A percentile compares a stretch with the other conserved stretches of the same genome.
Conservation (phyloP, 92 coral and sea anemone species). For the Parazoanthus darwini region DNA sequence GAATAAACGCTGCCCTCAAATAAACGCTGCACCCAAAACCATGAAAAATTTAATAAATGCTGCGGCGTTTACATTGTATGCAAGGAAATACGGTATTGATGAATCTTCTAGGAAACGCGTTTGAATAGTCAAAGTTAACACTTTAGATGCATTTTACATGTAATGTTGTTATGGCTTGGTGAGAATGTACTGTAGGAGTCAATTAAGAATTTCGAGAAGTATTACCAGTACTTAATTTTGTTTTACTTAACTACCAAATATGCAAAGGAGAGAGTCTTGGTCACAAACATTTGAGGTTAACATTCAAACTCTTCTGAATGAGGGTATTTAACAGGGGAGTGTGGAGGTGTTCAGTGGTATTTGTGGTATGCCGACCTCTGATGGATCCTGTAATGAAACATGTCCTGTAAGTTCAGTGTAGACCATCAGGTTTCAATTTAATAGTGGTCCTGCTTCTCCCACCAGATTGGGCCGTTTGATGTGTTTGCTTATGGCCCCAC, state of each 20-base stretch:
- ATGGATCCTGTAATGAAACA: not conserved
- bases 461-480: conserved; percentile 97
- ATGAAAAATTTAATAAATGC: too few species aligned
- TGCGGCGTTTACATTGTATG: too few species aligned
- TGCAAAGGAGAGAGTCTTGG: too few species aligned
- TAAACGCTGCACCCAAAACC: too few species aligned
- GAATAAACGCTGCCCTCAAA: too few species aligned
- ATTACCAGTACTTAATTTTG: not conserved
- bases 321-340: too few species aligned
- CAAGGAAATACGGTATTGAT: too few species aligned
- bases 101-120: too few species aligned
- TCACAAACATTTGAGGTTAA: too few species aligned
- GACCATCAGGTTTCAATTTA: too few species aligned
- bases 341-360: too few species aligned
- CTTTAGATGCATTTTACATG: not conserved
- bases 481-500: conserved; percentile 99
- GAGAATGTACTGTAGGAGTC: not conserved
- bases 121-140: not conserved
- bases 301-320: too few species aligned
- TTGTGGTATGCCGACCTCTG: not conserved
- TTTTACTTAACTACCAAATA: not conserved
- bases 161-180: not conserved
- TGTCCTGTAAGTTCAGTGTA: not conserved
- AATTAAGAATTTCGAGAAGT: not conserved
- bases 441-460: not conserved